Evolutionary conservation across 2,888 invertebrate species (phyloP).

Genomic region (Andrena bicolor): DNA sequence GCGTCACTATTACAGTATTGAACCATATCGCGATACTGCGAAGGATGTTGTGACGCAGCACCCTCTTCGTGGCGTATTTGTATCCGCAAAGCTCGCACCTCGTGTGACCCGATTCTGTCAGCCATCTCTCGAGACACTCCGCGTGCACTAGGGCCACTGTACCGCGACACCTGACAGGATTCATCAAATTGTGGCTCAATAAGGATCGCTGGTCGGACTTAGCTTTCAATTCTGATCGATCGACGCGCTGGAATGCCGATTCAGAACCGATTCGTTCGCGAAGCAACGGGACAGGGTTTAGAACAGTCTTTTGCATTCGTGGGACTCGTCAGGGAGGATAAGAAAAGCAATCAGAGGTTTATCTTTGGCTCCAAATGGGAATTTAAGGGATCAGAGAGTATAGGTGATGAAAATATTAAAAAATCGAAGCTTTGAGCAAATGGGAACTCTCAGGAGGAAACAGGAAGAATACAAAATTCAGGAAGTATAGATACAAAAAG

Average conservation of each 20-base stretch:
- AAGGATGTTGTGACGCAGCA: slow-evolving; percentile 78
- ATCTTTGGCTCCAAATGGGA: not conserved
- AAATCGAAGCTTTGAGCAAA: no score
- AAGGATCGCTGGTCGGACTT: not conserved
- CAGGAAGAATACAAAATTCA: not conserved
- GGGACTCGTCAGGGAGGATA: not conserved
- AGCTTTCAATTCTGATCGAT: not conserved
- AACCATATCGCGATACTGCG: slow-evolving; percentile 81
- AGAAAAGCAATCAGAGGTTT: not conserved
- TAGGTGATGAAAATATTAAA: no score
- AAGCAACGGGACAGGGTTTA: not conserved
- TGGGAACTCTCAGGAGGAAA: no score
- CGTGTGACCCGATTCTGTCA: slow-evolving; percentile 86
- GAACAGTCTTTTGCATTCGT: not conserved
- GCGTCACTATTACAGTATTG: slow-evolving; percentile 80
- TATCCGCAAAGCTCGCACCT: slow-evolving; percentile 87
- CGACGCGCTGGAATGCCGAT: not conserved
- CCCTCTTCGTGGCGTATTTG: slow-evolving; percentile 84
- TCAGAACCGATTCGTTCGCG: not conserved
- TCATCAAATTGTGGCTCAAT: slow-evolving; percentile 1
- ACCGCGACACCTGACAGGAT: slow-evolving; percentile 85
- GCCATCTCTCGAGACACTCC: slow-evolving; percentile 87
- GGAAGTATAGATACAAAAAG: not conserved
- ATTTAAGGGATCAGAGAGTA: no score
- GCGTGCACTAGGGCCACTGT: slow-evolving; percentile 86